Base-by-base conservation (phyloP, 2,113 vertebrate species). In the Chauna torquata region DNA sequence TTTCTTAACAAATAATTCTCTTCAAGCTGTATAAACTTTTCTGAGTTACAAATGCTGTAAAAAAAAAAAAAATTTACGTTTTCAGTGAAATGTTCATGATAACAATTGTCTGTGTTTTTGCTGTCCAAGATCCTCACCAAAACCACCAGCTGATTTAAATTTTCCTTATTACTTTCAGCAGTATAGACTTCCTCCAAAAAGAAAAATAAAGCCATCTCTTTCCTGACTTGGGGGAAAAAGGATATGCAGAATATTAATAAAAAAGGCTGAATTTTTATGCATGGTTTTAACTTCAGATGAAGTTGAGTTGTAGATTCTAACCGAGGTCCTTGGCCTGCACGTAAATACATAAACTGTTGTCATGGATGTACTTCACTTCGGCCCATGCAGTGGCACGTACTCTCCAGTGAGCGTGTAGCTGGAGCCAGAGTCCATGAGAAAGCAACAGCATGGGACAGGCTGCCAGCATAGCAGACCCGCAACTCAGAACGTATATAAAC, bases 21-120 rank as follows among this genome's bases (percentile, higher is more conserved):
- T 47, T 90, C 93, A 78, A 86, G 71, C 79, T 95, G 71, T 81
- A 70, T 86, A 75, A 95, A 86, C 62, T 54, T 80, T 44, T 47
- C 71, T 49, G 62, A 58, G 47, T 85, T 96, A 61, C 4, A 93
- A 78, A 83, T 86, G 36, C n/a, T 88, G 19, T 54, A 72, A 24
- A 61, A 66, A 61, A 86, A 83, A 28, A 71, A 77, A 82, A 36
- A 34, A 58, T 61, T 0, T 55, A 36, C 19, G 27, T 92, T 88
- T 94, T 90, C 77, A 80, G 19, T 82, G 68, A 82, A 93, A 59
- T 28, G 19, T 55, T 55, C 40, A 24, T 44, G 27, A 36, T 74
- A 75, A 54, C 52, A 75, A 3, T 38, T 87, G 61, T 42, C 58
- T 64, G 40, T 61, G 32, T 57, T 34, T 74, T 54, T 86, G 45